Percentiles rank a stretch among this genome's conserved stretches.
These are phyloP conservation scores for Drosophila aff. DNA, from an alignment of 1,140 invertebrate genomes.

Conservation along the genomic window DNA sequence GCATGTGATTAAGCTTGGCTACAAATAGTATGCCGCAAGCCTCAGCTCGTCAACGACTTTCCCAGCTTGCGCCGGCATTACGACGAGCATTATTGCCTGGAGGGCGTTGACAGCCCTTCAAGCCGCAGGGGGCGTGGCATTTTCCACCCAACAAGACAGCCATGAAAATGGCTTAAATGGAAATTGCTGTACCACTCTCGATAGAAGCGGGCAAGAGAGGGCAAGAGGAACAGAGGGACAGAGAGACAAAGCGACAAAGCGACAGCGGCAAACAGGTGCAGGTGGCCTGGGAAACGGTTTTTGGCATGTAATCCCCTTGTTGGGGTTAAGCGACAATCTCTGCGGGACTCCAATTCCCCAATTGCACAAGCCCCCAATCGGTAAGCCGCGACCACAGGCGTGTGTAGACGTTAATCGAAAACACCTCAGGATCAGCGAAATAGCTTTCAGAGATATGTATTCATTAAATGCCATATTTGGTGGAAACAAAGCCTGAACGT, in stretches of 20 bases:
- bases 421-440: slow-evolving; percentile 9
- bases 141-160: slow-evolving; percentile 21
- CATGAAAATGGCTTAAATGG: slow-evolving; percentile 46
- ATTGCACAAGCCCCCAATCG: background rate
- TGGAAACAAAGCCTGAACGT: background rate
- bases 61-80: slow-evolving; percentile 21
- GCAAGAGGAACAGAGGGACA: no score
- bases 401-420: slow-evolving; percentile 27
- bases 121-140: slow-evolving; percentile 26
- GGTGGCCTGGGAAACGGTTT: slow-evolving; percentile 31
- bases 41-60: slow-evolving; percentile 13
- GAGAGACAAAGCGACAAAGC: slow-evolving; percentile 6
- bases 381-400: slow-evolving; percentile 1
- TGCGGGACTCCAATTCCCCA: slow-evolving; percentile 28
- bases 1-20: slow-evolving; percentile 21
- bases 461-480: background rate
- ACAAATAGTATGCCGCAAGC: slow-evolving; percentile 30
- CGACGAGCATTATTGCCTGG: slow-evolving; percentile 27
- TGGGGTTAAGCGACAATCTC: slow-evolving; percentile 38
- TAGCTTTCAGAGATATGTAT: background rate
- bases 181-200: slow-evolving; percentile 35
- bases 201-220: background rate
- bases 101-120: slow-evolving; percentile 34
- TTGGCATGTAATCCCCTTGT: slow-evolving; percentile 39
- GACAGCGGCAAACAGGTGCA: slow-evolving; percentile 20